Conservation (phyloP, 2,113 vertebrate genomes). For the western clawed frog (Xenopus tropicalis) region DNA sequence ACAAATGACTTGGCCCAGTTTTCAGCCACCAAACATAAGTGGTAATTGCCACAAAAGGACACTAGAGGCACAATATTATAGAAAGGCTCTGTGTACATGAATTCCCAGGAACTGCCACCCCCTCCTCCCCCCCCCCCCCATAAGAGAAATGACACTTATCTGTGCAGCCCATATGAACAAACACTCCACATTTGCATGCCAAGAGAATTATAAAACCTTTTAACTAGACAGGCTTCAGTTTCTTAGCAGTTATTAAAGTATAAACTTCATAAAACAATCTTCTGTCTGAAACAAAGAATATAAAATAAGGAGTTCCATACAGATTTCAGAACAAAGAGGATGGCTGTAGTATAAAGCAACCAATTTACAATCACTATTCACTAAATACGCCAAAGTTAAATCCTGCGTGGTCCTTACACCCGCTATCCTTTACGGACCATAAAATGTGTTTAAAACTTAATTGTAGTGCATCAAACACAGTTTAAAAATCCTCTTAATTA, state of each 20-base stretch:
- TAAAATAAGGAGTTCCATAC: background rate
- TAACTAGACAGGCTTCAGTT: constrained; percentile 4
- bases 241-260: constrained; percentile 10
- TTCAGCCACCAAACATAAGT: no score
- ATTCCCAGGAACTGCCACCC: background rate
- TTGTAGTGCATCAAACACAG: constrained; percentile 61
- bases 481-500: constrained; percentile 57
- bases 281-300: constrained; percentile 21
- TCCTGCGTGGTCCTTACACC: constrained; percentile 58
- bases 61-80: constrained; percentile 37
- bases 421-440: constrained; percentile 53
- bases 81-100: constrained; percentile 18
- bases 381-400: constrained; percentile 57
- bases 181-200: constrained; percentile 22
- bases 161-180: background rate
- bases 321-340: constrained; percentile 26
- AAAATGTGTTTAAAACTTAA: constrained; percentile 56
- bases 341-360: constrained; percentile 35
- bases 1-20: no score
- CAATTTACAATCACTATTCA: constrained; percentile 57
- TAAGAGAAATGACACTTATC: background rate
- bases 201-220: constrained; percentile 26
- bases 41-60: constrained; percentile 7
- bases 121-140: background rate
- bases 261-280: constrained; percentile 14